phyloP scores from a whole-genome alignment of 2,888 invertebrate species.

The Oscheius sp. region DNA sequence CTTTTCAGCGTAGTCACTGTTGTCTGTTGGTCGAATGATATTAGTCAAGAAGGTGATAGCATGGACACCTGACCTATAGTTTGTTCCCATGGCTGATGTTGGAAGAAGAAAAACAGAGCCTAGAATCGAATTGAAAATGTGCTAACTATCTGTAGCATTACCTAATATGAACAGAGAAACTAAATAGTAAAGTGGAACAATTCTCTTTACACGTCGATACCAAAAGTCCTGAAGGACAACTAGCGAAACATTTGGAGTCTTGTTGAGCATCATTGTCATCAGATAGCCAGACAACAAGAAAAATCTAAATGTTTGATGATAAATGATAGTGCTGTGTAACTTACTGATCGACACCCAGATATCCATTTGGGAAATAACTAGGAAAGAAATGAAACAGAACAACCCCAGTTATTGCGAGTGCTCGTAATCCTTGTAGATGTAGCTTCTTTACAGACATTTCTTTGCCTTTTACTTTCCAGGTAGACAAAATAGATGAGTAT shows the following conservation, averaged over 20 bases:
- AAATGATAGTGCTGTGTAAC: background rate
- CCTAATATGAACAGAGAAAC: background rate
- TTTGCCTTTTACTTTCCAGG: too few relatives aligned
- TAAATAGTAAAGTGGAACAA: constrained; percentile 32
- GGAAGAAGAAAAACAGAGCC: too few relatives aligned
- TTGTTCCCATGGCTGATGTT: too few relatives aligned
- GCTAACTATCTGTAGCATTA: background rate
- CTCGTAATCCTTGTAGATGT: constrained; percentile 34
- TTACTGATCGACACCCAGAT: constrained; percentile 26
- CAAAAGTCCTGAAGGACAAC: constrained; percentile 2
- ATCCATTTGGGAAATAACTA: constrained; percentile 29
- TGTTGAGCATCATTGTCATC: constrained; percentile 10
- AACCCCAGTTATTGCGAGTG: constrained; percentile 28
- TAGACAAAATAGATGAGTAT: too few relatives aligned
- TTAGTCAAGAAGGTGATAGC: constrained; percentile 34
- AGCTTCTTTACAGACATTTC: too few relatives aligned
- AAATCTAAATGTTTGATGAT: background rate
- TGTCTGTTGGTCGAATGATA: constrained; percentile 14
- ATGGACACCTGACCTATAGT: constrained; percentile 27
- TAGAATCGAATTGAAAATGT: too few relatives aligned
- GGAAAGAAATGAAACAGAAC: constrained; percentile 35
- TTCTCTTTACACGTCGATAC: constrained; percentile 31
- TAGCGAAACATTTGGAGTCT: background rate
- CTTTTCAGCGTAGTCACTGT: constrained; percentile 26
- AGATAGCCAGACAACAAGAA: constrained; percentile 10